Evolutionary conservation across 2,797 vertebrate genomes (phyloP).

Genomic region (Onychomys torridus): DNA sequence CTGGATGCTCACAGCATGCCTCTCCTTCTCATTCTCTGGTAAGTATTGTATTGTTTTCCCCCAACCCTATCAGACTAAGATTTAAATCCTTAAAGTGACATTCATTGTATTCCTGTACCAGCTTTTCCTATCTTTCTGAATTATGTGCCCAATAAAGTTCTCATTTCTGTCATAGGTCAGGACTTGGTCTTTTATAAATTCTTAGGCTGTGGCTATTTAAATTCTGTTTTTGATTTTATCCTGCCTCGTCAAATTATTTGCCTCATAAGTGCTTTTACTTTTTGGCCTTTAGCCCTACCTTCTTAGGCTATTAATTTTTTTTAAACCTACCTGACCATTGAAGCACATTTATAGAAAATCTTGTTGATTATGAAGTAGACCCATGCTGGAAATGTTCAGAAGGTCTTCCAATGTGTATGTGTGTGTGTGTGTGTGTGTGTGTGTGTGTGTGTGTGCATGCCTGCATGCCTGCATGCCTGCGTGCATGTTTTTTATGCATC

Average conservation of each 20-base stretch:
- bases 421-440: not conserved
- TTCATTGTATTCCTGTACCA: conserved; percentile 83
- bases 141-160: conserved; percentile 83
- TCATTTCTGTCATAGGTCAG: conserved; percentile 81
- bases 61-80: conserved; percentile 74
- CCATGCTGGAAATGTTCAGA: conserved; percentile 64
- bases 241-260: conserved; percentile 77
- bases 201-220: conserved; percentile 76
- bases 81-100: conserved; percentile 84
- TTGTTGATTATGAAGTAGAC: conserved; percentile 61
- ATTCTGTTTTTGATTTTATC: conserved; percentile 79
- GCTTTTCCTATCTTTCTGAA: conserved; percentile 81
- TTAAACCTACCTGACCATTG: conserved; percentile 67
- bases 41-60: not conserved
- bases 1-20: conserved; percentile 53
- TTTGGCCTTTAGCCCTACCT: conserved; percentile 71
- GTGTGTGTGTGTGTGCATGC: not conserved
- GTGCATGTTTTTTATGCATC: not conserved
- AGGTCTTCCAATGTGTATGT: conserved; percentile 24
- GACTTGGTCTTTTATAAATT: conserved; percentile 79
- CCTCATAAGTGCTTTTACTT: conserved; percentile 66
- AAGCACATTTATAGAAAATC: conserved; percentile 75
- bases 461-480: not conserved
- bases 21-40: conserved; percentile 21
- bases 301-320: conserved; percentile 74